Evolutionary conservation across 1,140 invertebrate genomes (phyloP), one percentile per base, ranked within the genome.

Genomic region (Phymorhynchus buccinoides): DNA sequence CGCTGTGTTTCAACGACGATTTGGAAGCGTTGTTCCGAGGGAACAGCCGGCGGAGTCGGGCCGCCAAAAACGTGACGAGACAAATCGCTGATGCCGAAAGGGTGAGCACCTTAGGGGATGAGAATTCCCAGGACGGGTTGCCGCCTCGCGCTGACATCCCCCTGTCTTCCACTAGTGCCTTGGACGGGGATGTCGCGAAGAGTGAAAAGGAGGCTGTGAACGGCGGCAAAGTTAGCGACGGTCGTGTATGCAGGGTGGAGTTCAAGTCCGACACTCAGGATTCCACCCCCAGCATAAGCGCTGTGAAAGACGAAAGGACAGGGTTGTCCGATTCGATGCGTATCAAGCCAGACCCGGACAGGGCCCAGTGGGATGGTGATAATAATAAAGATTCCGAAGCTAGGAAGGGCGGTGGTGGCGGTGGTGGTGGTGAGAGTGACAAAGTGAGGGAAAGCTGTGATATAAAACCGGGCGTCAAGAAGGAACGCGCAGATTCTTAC

Each of bases 51-150:
- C 9, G 77, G 0, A 30, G 77, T 9, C 27, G 32, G 32, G 77
- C 35, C 30, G 77, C 44, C 6, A 75, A 41, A 39, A 41, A 41
- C 27, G 73, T 37, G 41, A 39, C 7, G 32, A 83, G 42, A 41
- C 42, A 39, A 7, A 37, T 22, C 3, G 3, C 18, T 37, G 42
- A 77, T 37, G 41, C 18, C n/a, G 73, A 84, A 79, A 84, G 48
- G 6, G 16, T 73, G 27, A 62, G 52, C 68, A 75, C 32, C 16
- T n/a, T 73, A 71, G 68, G 41, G 27, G 68, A 75, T 16, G 83
- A 78, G 56, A 52, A 27, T 27, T 62, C 44, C 39, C 80, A 82
- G 48, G 80, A 82, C n/a, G 80, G 52, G 22, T 1, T 30, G n/a
- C n/a, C n/a, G n/a, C n/a, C n/a, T 2, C 30, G 18, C 18, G 22